Base-by-base conservation (phyloP, 2,797 vertebrate species). In the Cuculus canorus region DNA sequence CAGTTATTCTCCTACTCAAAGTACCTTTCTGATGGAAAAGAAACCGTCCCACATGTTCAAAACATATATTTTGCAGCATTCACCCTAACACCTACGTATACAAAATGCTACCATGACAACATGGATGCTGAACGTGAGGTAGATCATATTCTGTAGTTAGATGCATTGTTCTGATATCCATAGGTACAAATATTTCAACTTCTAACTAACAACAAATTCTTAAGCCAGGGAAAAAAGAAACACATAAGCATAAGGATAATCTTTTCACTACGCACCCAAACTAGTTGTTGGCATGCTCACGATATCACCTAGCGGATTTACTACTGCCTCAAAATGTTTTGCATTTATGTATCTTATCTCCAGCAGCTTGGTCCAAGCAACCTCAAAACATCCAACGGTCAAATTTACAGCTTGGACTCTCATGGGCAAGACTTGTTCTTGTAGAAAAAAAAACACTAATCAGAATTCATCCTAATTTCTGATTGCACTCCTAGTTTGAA, bases 221-320 rank as follows among this genome's bases (percentile, higher is more conserved):
- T 25, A 50, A 13, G 14, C 35, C 37, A 37, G 30, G 11, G 5
- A 65, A 69, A 63, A n/a, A 25, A 41, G 15, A 66, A 65, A 57
- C 3, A 9, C 1, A 0, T 2, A 7, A 39, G 28, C 23, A 28
- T 11, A 25, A 35, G 5, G 15, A 61, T 5, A 5, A 19, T 47
- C 43, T 72, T 16, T 45, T 41, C 10, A 24, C 6, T n/a, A 32
- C 27, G 65, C 32, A 39, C 11, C 63, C 64, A 16, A 32, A 11
- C 25, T 22, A n/a, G 28, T 3, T 2, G 0, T 2, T 17, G 45
- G 30, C 30, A 33, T 0, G 0, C 4, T 45, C n/a, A 5, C 6
- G 1, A 4, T 48, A 10, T 19, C 66, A 84, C 14, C 21, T 45
- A n/a, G 15, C 61, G 37, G 6, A 60, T 54, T 54, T 52, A 37